Conservation (phyloP, 1,140 invertebrate genomes). For the Drosophila takahashii region DNA sequence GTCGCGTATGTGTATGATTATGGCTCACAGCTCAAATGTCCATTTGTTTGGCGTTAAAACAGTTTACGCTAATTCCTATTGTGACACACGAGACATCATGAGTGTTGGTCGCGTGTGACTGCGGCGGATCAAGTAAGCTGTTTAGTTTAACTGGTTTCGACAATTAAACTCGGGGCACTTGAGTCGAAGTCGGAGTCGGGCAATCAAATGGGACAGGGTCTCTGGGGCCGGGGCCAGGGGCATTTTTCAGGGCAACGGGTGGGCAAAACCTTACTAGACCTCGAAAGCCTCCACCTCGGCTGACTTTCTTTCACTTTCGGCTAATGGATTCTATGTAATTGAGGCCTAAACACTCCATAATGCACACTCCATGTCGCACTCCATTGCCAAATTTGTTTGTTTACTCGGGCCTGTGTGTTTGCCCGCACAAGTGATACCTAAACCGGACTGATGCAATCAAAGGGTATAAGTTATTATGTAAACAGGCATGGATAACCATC, state of each 20-base stretch:
- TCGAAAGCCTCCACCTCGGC: slow-evolving; percentile 28
- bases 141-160: slow-evolving; percentile 70
- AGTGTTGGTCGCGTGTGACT: slow-evolving; percentile 55
- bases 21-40: slow-evolving; percentile 23
- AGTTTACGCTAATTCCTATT: slow-evolving; percentile 81
- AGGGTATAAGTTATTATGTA: slow-evolving; percentile 45
- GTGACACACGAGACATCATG: slow-evolving; percentile 63
- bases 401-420: slow-evolving; percentile 39
- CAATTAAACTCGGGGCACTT: slow-evolving; percentile 58
- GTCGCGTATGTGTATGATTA: slow-evolving; percentile 22
- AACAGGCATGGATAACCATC: slow-evolving; percentile 44
- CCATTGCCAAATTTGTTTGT: slow-evolving; percentile 68
- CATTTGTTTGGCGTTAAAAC: slow-evolving; percentile 72
- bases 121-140: slow-evolving; percentile 45
- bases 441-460: slow-evolving; percentile 49
- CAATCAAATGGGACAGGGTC: slow-evolving; percentile 63
- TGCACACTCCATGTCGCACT: slow-evolving; percentile 38
- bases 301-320: slow-evolving; percentile 63
- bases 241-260: slow-evolving; percentile 30
- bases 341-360: slow-evolving; percentile 36
- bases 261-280: too few relatives aligned
- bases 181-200: neutral
- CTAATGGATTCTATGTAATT: slow-evolving; percentile 77
- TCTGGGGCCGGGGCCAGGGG: slow-evolving; percentile 66
- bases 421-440: slow-evolving; percentile 35